These are phyloP conservation scores for Phasianus colchicus DNA, from an alignment of 2,113 vertebrate genomes.

Conservation along the genomic window DNA sequence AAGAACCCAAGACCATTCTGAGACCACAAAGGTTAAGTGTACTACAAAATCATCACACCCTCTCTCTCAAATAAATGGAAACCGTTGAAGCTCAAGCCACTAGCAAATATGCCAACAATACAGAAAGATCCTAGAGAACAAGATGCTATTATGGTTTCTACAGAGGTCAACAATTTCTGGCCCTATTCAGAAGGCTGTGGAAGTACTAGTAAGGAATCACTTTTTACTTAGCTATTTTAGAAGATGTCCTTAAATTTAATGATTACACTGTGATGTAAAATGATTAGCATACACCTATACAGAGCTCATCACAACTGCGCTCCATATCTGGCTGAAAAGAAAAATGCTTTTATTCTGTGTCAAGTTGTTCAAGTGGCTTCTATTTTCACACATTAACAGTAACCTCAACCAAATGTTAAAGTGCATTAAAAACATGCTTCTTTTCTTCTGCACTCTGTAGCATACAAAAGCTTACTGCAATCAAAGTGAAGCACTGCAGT, in stretches of 20 bases:
- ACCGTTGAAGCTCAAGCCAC: neutral
- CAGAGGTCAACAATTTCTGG: rapidly evolving
- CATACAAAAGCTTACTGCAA: slow-evolving; percentile 71
- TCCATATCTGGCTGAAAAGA: neutral
- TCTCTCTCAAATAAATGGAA: neutral
- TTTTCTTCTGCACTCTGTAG: slow-evolving; percentile 36
- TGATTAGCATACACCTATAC: neutral
- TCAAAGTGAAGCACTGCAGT: slow-evolving; percentile 69
- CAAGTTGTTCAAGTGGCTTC: rapidly evolving
- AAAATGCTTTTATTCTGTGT: neutral
- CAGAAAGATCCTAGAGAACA: neutral
- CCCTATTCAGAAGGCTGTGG: neutral
- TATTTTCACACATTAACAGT: neutral
- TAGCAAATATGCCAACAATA: neutral
- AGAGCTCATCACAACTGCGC: neutral
- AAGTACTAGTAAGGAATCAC: too few species aligned
- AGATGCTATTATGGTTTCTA: neutral
- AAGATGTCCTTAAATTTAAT: neutral
- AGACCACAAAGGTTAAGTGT: neutral
- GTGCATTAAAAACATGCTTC: slow-evolving; percentile 3
- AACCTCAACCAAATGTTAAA: neutral
- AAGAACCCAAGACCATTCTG: neutral
- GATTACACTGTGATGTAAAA: neutral
- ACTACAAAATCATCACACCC: neutral
- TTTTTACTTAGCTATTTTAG: rapidly evolving